These are phyloP conservation scores for Leucopternis melanops DNA, from an alignment of 2,113 vertebrate genomes.

Conservation along the genomic window DNA sequence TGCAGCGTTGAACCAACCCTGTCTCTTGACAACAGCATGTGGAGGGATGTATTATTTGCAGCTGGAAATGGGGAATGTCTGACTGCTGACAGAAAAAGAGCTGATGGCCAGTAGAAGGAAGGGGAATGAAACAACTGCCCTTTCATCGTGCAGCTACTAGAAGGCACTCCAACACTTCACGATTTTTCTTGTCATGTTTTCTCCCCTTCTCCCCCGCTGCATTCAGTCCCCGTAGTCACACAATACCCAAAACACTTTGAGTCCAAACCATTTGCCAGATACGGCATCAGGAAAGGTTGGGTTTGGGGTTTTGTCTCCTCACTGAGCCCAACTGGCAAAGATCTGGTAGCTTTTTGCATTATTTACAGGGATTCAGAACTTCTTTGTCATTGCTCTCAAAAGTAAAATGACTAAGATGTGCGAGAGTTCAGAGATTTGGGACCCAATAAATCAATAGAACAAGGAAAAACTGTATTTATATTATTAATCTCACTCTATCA, in stretches of 20 bases:
- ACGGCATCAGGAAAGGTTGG: background rate
- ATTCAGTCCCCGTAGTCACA: background rate
- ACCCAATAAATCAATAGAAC: slow-evolving; percentile 2
- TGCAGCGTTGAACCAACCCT: background rate
- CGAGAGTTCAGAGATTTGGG: background rate
- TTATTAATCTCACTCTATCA: slow-evolving; percentile 24
- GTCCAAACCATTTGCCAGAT: background rate
- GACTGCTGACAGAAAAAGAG: background rate
- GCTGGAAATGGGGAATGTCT: background rate
- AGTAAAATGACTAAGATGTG: background rate
- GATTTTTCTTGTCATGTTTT: background rate
- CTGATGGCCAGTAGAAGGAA: background rate
- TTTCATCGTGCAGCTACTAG: background rate
- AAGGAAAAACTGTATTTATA: background rate
- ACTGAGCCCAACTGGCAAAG: background rate
- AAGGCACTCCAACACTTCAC: background rate
- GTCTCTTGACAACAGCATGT: background rate
- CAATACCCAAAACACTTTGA: background rate
- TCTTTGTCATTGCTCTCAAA: background rate
- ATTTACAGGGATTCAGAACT: background rate
- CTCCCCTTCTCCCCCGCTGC: background rate
- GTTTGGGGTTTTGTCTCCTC: background rate
- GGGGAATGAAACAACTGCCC: background rate
- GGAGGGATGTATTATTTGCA: background rate
- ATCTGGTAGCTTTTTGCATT: background rate